These are phyloP conservation scores for Thalassophryne amazonica DNA, from an alignment of 2,797 vertebrate species.

Conservation along the genomic window DNA sequence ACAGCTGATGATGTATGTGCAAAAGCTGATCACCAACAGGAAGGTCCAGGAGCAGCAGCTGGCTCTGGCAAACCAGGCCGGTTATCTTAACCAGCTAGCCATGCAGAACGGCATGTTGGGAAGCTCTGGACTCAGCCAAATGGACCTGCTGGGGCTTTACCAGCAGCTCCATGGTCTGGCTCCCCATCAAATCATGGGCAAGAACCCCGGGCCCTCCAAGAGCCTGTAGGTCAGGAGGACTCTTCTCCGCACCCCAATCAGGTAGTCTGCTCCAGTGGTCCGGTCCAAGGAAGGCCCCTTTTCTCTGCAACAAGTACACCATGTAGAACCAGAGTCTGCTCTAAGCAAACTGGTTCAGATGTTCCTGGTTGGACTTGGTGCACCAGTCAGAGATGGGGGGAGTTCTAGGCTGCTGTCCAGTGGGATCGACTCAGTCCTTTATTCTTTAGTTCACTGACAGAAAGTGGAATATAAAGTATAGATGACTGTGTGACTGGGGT, in stretches of 20 bases:
- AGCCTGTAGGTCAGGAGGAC: conserved; percentile 82
- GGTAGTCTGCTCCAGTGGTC: conserved; percentile 27
- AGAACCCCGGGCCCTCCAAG: conserved; percentile 93
- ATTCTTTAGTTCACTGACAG: conserved; percentile 54
- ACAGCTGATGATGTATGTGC: conserved; percentile 94
- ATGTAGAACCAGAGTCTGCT: conserved; percentile 27
- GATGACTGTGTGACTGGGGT: conserved; percentile 60
- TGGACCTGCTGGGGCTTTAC: conserved; percentile 95
- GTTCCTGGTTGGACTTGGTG: not conserved
- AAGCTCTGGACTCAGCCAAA: conserved; percentile 73
- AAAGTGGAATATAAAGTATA: conserved; percentile 54
- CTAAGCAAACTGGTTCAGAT: conserved; percentile 9
- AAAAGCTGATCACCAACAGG: conserved; percentile 95
- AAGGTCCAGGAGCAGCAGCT: conserved; percentile 95
- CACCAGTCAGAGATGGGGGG: conserved; percentile 24
- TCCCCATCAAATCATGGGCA: conserved; percentile 83
- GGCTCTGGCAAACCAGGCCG: conserved; percentile 88
- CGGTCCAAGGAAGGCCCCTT: conserved; percentile 21
- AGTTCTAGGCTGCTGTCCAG: conserved; percentile 44
- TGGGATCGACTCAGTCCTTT: conserved; percentile 39
- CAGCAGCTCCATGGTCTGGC: conserved; percentile 88
- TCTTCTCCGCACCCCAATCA: conserved; percentile 8
- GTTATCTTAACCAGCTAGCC: conserved; percentile 90
- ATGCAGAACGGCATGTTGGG: conserved; percentile 80
- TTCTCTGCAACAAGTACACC: conserved; percentile 25